Evolutionary conservation across 1,140 invertebrate species (phyloP), one percentile per base, ranked within the genome.

Genomic region (Dreissena rostriformis): DNA sequence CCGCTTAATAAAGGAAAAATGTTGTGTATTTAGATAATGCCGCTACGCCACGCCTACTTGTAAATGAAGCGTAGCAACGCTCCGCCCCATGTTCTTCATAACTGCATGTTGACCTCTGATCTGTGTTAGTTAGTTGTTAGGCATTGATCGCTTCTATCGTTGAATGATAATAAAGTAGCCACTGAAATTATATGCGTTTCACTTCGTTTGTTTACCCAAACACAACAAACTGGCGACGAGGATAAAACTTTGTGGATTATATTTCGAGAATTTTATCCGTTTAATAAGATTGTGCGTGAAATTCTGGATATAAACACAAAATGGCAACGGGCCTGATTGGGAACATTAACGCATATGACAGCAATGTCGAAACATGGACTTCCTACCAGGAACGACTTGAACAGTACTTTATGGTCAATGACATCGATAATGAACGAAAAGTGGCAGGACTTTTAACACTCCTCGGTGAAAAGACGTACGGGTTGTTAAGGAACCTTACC

Each of bases 351-450:
- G 22, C 24, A 10, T 86, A 73, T 61, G 61, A 82, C 55, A 24
- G 74, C 29, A 51, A 55, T 24, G 26, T 70, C n/a, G 83, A 87
- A 78, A n/a, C 78, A 39, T 87, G 79, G 84, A 71, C 49, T 53
- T 76, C 72, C 19, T 83, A 87, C 28, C 29, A 61, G 24, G 84
- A 87, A 66, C 17, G 80, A 19, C 70, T 87, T 24, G 83, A 83
- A 74, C 83, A 82, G 49, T 79, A 86, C 68, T 85, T 83, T 65
- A 79, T 72, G 4, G 79, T 55, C 1, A 87, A 85, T 67, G 66
- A 85, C n/a, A 57, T 76, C 19, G 17, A 55, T 15, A 61, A 79
- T 17, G 61, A 84, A 19, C 77, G 65, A 29, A 71, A 84, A 78
- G 82, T 84, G 24, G 29, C 85, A 14, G 67, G 26, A 28, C 51